Evolutionary conservation across 1,140 invertebrate genomes (phyloP).

Genomic region (Trichonephila clavipes): DNA sequence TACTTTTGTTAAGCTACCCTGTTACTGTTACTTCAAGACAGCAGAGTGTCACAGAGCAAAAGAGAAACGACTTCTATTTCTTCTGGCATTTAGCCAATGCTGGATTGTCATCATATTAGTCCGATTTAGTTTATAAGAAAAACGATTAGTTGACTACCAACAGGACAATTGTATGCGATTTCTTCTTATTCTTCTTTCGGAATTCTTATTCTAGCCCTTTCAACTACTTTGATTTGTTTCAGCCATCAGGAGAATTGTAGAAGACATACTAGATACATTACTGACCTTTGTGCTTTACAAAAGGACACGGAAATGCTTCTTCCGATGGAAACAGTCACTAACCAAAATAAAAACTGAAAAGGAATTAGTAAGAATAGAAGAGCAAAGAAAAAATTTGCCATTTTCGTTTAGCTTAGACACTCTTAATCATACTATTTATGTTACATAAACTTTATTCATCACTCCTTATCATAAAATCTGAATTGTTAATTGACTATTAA

Average conservation of each 20-base stretch:
- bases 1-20: slow-evolving; percentile 35
- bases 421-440: not conserved
- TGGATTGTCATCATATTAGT: slow-evolving; percentile 34
- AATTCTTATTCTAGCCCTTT: slow-evolving; percentile 11
- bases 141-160: slow-evolving; percentile 38
- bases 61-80: slow-evolving; percentile 38
- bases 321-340: not conserved
- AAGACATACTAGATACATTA: slow-evolving; percentile 24
- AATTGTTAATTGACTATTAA: too few species aligned
- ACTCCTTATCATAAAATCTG: not conserved
- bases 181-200: slow-evolving; percentile 5
- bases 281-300: slow-evolving; percentile 26
- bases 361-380: not conserved
- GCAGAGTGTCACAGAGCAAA: slow-evolving; percentile 6
- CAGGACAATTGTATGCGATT: slow-evolving; percentile 39
- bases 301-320: slow-evolving; percentile 34
- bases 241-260: slow-evolving; percentile 26
- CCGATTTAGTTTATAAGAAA: slow-evolving; percentile 41
- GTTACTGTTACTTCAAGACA: slow-evolving; percentile 13
- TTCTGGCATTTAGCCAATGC: slow-evolving; percentile 7
- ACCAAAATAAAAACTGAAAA: not conserved
- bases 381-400: not conserved
- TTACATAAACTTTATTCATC: not conserved
- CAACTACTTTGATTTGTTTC: slow-evolving; percentile 41
- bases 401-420: not conserved